Evolutionary conservation across 2,797 vertebrate genomes (phyloP).

Genomic region (Poecile montanus): DNA sequence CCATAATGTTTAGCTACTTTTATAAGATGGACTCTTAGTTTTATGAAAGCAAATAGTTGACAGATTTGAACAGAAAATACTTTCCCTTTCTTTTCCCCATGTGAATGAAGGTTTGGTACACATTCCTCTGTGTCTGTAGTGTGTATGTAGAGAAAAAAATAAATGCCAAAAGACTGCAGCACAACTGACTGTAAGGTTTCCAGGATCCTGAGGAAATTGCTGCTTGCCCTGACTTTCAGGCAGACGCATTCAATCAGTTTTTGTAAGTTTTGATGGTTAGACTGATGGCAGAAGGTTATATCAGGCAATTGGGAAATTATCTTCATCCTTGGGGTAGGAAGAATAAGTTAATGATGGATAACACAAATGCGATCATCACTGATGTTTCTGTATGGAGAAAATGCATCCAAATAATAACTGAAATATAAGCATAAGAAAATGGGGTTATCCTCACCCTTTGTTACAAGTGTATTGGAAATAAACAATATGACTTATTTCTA

Average conservation of each 20-base stretch:
- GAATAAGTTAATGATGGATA: neutral
- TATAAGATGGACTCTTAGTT: neutral
- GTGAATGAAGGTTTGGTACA: neutral
- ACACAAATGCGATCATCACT: neutral
- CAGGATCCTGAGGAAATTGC: neutral
- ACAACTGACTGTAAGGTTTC: neutral
- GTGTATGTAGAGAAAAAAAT: neutral
- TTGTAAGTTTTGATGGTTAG: neutral
- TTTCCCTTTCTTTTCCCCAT: neutral
- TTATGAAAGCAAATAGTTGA: neutral
- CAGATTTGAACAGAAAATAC: neutral
- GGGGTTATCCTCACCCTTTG: neutral
- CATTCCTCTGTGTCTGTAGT: neutral
- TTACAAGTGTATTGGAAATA: neutral
- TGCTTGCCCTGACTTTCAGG: neutral
- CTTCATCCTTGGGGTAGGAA: neutral
- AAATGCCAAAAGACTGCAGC: neutral
- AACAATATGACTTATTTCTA: neutral
- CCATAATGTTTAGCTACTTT: neutral
- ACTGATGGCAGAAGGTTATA: neutral
- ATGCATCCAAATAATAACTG: neutral
- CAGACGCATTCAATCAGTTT: neutral
- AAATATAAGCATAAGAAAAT: neutral
- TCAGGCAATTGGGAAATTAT: neutral
- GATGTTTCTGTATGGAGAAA: neutral